Conservation (phyloP, 2,888 invertebrate species). For the Lamellibrachia columna region DNA sequence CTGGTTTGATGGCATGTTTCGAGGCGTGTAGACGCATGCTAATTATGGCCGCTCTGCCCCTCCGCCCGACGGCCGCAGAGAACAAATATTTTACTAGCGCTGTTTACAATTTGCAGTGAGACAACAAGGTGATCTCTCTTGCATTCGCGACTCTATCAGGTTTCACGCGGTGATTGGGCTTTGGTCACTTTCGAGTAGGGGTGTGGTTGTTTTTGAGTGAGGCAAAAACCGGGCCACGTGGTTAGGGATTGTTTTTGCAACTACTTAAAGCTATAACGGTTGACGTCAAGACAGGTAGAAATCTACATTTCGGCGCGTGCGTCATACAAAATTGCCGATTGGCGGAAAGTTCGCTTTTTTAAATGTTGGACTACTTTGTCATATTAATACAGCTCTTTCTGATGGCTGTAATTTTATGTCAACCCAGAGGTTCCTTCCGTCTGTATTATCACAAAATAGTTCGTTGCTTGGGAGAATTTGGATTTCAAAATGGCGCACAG, state of each 20-base stretch:
- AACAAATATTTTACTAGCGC: constrained; percentile 8
- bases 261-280: neutral
- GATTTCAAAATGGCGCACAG: too few species aligned
- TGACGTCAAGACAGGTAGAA: neutral
- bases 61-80: neutral
- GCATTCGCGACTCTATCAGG: neutral
- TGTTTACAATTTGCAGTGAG: neutral
- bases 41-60: neutral
- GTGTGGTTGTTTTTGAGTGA: neutral
- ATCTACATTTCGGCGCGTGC: neutral
- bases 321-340: neutral
- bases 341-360: too few species aligned
- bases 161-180: neutral
- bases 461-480: too few species aligned
- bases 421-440: too few species aligned
- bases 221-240: neutral
- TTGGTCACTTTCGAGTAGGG: neutral
- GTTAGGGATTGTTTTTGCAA: neutral
- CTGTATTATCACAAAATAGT: too few species aligned
- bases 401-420: too few species aligned
- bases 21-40: neutral
- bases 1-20: neutral
- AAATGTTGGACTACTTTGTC: too few species aligned
- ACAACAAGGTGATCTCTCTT: neutral
- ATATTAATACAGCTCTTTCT: too few species aligned